These are phyloP conservation scores for Potamilus streckersoni DNA, from an alignment of 1,140 invertebrate species.

Conservation along the genomic window DNA sequence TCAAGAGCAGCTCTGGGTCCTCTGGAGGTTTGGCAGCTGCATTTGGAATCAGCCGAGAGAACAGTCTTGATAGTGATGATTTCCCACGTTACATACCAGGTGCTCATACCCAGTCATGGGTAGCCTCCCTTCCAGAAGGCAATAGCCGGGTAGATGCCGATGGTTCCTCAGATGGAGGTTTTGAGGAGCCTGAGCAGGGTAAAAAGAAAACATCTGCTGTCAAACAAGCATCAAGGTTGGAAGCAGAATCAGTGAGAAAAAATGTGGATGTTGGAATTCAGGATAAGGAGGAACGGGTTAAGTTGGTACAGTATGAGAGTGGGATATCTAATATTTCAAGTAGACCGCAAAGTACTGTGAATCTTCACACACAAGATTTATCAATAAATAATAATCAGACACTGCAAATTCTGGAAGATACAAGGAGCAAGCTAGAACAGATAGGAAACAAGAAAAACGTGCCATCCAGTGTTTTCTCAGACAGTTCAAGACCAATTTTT, in stretches of 20 bases:
- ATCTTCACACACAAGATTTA: no score
- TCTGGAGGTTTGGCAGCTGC: conserved; percentile 62
- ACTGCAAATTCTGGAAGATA: no score
- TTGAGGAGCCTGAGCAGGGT: conserved; percentile 9
- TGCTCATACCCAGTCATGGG: conserved; percentile 22
- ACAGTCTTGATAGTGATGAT: conserved; percentile 57
- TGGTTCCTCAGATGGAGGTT: conserved; percentile 30
- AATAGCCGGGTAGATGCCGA: conserved; percentile 24
- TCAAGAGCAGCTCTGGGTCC: conserved; percentile 64
- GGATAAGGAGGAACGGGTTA: neutral
- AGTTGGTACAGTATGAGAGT: no score
- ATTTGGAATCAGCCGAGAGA: conserved; percentile 55
- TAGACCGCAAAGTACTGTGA: no score
- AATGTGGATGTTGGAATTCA: neutral
- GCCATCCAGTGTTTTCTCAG: no score
- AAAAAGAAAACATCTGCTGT: conserved; percentile 3
- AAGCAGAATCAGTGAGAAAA: conserved; percentile 7
- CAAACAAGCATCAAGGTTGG: no score
- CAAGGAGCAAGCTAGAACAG: no score
- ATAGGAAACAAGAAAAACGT: no score
- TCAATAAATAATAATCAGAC: no score
- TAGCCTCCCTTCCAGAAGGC: conserved; percentile 30
- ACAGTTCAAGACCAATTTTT: no score
- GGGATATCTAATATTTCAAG: no score
- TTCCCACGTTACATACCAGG: conserved; percentile 15